Base-by-base conservation (phyloP, 2,113 vertebrate genomes). In the Stigmatopora nigra region DNA sequence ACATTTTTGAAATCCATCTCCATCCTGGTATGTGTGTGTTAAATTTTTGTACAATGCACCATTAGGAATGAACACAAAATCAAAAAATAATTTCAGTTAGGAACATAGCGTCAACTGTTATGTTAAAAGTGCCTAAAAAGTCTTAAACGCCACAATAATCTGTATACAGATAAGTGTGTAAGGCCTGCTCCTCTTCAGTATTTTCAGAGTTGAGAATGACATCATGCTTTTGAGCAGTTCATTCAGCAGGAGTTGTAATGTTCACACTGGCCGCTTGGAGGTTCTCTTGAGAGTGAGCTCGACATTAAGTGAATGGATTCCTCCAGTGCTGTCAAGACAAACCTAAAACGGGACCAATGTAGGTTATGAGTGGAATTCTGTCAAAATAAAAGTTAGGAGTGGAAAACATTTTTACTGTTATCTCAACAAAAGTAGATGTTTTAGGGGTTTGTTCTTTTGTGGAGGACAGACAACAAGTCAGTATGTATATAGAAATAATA, bases 41-140 rank as follows among this genome's bases (percentile, higher is more conserved):
- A n/a, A n/a, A n/a, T n/a, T n/a, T n/a, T n/a, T n/a, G n/a, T n/a
- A n/a, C n/a, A 35, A 72, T 51, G 60, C 52, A 60, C 13, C 14
- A 77, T 57, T 10, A 68, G 67, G 51, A 78, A 72, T 57, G 71
- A 80, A 84, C 69, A 59, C 55, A 65, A 65, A 70, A 25, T 25
- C 52, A 53, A 53, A 17, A 52, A 52, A 19, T n/a, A 20, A 17
- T 9, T 52, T 52, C 51, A 52, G 80, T 71, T 56, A 77, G 67
- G 17, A 68, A 35, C 62, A 69, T 48, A n/a, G n/a, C n/a, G 74
- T 79, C 63, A 77, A 80, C 78, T 61, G 78, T 82, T 81, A 61
- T 11, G 52, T 22, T 55, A 55, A 22, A 55, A 55, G 20, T 55
- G 22, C 3, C 11, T 14, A 22, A 25, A 10, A 38, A 11, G 15